Percentiles rank a stretch among this genome's conserved stretches.
phyloP scores from a whole-genome alignment of 1,140 invertebrate genomes.

The Ceratosolen fusciceps region DNA sequence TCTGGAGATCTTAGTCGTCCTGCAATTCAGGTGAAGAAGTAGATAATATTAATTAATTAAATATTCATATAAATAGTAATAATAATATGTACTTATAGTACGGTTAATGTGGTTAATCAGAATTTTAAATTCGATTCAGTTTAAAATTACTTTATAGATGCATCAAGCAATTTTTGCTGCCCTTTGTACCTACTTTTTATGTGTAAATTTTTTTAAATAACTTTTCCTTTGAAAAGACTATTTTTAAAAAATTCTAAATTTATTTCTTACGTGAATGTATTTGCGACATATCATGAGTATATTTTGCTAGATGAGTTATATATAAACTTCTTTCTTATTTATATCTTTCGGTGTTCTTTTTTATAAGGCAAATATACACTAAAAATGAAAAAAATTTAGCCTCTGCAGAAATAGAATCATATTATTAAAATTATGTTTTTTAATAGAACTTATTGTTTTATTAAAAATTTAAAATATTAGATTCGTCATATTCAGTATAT shows the following conservation, averaged over 20 bases:
- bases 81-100: not conserved
- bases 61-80: not conserved
- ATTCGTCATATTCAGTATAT: too few relatives aligned
- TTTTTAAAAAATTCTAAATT: conserved; percentile 39
- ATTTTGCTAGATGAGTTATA: conserved; percentile 38
- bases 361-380: conserved; percentile 24
- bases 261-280: conserved; percentile 42
- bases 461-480: too few relatives aligned
- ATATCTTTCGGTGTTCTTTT: conserved; percentile 16
- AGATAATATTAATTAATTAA: not conserved
- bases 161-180: not conserved
- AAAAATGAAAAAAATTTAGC: conserved; percentile 9
- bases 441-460: too few relatives aligned
- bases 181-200: not conserved
- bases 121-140: not conserved
- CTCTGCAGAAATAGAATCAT: not conserved
- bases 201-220: conserved; percentile 7
- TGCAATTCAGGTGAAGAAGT: conserved; percentile 61
- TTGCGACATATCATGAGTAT: conserved; percentile 17
- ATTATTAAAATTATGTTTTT: not conserved
- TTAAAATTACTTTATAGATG: not conserved
- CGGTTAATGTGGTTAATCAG: not conserved
- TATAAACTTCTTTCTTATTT: conserved; percentile 33
- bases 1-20: conserved; percentile 66
- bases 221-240: conserved; percentile 25